Evolutionary conservation across 2,888 invertebrate species (phyloP), one percentile per base, ranked within the genome.

Genomic region (Tridacna crocea): DNA sequence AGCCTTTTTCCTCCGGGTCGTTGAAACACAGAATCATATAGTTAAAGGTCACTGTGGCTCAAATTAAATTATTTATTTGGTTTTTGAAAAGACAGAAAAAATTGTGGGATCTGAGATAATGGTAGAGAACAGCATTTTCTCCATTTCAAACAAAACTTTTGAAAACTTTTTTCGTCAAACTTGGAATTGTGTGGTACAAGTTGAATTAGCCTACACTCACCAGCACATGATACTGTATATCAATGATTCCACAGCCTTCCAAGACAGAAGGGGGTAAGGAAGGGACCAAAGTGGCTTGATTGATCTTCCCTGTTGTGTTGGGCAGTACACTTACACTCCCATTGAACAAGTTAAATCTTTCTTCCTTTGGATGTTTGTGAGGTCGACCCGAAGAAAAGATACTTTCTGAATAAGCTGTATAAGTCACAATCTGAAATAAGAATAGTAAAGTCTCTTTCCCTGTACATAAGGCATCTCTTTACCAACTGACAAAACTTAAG

Each of bases 221-320:
- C 84, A 79, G 58, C 0, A 93, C 81, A 65, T 75, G 81, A 93
- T 99, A 99, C 91, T 97, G 97, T 91, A 99, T 97, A 93, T 97
- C 96, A 92, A 99, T 98, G 91, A 99, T 96, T 95, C 98, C 98
- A 94, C 98, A 99, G 80, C 98, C 98, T 90, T 98, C 96, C 78
- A 99, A 96, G 95, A 98, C 98, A 84, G 98, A 98, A 58, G 98
- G 98, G 85, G 98, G 98, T 91, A 99, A 95, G 47, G 98, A 98
- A 83, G 98, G 98, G 87, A 99, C 98, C 94, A 98, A 97, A 78
- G 98, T 96, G 93, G 97, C 96, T 94, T 98, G 98, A 93, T 97
- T 97, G 84, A 97, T 96, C 97, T 98, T 98, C 94, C 96, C 96
- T 94, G 97, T 98, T 81, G 96, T 96, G 89, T 96, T 97, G 61